A percentile compares a stretch with the other conserved stretches of the same genome.
phyloP scores from a whole-genome alignment of 2,888 invertebrate genomes.

The Orchestes rusci region DNA sequence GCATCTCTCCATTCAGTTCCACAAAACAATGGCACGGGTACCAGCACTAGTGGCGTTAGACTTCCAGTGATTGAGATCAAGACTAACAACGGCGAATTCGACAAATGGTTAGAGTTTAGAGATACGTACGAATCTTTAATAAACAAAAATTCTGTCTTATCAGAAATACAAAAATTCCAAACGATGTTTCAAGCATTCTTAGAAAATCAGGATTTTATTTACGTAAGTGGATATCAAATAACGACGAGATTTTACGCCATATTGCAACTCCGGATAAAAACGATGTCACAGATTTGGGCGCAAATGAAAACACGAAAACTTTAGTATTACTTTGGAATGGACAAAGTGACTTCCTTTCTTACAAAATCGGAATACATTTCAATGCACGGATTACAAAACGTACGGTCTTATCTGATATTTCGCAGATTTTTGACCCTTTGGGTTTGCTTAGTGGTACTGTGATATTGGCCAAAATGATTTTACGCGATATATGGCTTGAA shows the following conservation, averaged over 20 bases:
- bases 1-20: neutral
- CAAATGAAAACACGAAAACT: conserved; percentile 4
- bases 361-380: neutral
- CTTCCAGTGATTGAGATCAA: neutral
- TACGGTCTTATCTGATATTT: conserved; percentile 8
- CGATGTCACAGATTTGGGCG: neutral
- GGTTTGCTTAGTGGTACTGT: conserved; percentile 23
- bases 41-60: too few relatives aligned
- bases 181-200: too few relatives aligned
- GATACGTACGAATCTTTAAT: too few relatives aligned
- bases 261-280: too few relatives aligned
- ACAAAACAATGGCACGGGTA: too few relatives aligned
- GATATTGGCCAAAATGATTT: conserved; percentile 22
- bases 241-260: too few relatives aligned
- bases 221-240: too few relatives aligned
- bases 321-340: conserved; percentile 5
- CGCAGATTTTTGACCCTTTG: conserved; percentile 23
- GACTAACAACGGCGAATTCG: neutral
- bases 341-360: neutral
- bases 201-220: too few relatives aligned
- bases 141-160: neutral
- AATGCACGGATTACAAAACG: conserved; percentile 1
- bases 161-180: neutral
- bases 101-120: neutral
- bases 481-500: conserved; percentile 20